phyloP scores from a whole-genome alignment of 2,888 invertebrate genomes.

The Agriotes lineatus region DNA sequence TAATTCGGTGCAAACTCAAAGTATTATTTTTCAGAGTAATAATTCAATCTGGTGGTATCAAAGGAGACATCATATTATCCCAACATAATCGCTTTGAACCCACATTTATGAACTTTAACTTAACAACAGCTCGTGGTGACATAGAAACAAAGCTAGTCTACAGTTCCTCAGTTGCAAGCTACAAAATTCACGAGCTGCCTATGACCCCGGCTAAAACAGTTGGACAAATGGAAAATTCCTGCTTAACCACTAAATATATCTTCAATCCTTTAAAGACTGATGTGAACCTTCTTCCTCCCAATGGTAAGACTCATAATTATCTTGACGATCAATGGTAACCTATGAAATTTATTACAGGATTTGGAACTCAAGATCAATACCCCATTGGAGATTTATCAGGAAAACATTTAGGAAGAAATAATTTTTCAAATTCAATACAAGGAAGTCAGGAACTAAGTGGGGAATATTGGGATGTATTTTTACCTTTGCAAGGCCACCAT shows the following conservation, averaged over 20 bases:
- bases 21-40: slow-evolving; percentile 69
- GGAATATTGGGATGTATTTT: slow-evolving; percentile 84
- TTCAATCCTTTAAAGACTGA: slow-evolving; percentile 81
- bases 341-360: slow-evolving; percentile 71
- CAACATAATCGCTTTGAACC: slow-evolving; percentile 89
- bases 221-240: slow-evolving; percentile 68
- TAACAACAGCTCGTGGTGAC: slow-evolving; percentile 75
- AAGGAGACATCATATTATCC: slow-evolving; percentile 81
- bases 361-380: slow-evolving; percentile 91
- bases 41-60: slow-evolving; percentile 83
- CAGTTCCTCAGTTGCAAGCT: slow-evolving; percentile 79
- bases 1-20: not conserved
- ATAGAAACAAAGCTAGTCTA: slow-evolving; percentile 80
- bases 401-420: slow-evolving; percentile 82
- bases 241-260: slow-evolving; percentile 78
- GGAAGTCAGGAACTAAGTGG: slow-evolving; percentile 82
- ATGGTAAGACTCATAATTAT: slow-evolving; percentile 68
- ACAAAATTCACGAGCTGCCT: slow-evolving; percentile 80
- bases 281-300: slow-evolving; percentile 72
- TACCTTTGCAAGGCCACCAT: slow-evolving; percentile 84
- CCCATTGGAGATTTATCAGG: slow-evolving; percentile 91
- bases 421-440: slow-evolving; percentile 76
- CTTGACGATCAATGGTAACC: not conserved
- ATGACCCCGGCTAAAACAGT: slow-evolving; percentile 70
- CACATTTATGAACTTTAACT: slow-evolving; percentile 81